Base-by-base conservation (phyloP, 2,888 invertebrate genomes). In the Agonopterix heracliana region DNA sequence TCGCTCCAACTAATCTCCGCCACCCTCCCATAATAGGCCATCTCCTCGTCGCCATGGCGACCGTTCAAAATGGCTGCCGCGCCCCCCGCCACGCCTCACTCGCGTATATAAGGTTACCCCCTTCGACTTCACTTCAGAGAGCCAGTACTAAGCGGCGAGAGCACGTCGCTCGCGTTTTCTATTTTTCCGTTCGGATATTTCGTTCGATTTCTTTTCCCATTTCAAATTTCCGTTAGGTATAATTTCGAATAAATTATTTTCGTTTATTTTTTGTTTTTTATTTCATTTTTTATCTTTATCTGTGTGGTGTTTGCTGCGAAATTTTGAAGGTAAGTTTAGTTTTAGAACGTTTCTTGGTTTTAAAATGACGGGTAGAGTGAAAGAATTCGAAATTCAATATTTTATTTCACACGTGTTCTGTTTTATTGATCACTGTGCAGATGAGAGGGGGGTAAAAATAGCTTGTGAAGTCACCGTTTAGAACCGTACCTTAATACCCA, bases 1-100 rank as follows among this genome's bases (percentile, higher is more conserved):
- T 68, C 84, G 56, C 61, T 87, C 84, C 85, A 54, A 74, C 81
- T 88, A 86, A 88, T 87, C 87, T 87, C 74, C 79, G 66, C 86
- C 85, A 84, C 86, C 86, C 85, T 82, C 76, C 75, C 75, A 76
- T 88, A 88, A 88, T 88, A 87, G 87, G 86, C 87, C 87, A 87
- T 88, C 87, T 88, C 87, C 86, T 78, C 68, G 82, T 87, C 62
- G 59, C 83, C 60, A 84, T 86, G 63, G 81, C 58, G 71, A 87
- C 85, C 64, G 66, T 64, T 62, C 81, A 87, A 88, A 82, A 87
- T 87, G 87, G 87, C 87, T 74, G 87, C 68, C 58, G 50, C 55
- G 66, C 72, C 74, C 75, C 47, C 74, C 71, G 61, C 71, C 62
- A 69, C 64, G 61, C 59, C 66, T 72, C 65, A 14, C 64, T 54